Percentiles rank a stretch among this genome's conserved stretches.
Evolutionary conservation across 2,888 invertebrate genomes (phyloP).

Genomic region (Osmoderma eremita): DNA sequence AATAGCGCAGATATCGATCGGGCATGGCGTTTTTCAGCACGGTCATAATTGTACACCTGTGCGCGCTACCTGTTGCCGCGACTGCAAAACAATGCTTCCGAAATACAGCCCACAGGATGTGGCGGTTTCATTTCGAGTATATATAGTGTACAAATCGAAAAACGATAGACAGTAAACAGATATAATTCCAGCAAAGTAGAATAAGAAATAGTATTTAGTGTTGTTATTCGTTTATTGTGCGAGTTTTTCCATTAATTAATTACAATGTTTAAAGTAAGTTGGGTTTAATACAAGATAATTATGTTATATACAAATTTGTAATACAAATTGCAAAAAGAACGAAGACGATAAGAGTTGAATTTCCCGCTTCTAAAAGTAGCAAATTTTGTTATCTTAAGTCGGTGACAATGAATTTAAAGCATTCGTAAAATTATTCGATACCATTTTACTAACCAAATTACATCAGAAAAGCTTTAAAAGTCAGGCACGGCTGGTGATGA

Average conservation of each 20-base stretch:
- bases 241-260: not conserved
- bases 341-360: too few species aligned
- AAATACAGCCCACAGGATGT: constrained; percentile 36
- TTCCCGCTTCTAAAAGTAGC: too few species aligned
- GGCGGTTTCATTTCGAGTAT: constrained; percentile 36
- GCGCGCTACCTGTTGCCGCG: constrained; percentile 8
- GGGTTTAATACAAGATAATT: not conserved
- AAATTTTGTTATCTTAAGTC: too few species aligned
- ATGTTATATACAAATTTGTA: not conserved
- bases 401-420: too few species aligned
- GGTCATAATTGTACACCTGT: constrained; percentile 23
- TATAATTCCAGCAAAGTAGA: not conserved
- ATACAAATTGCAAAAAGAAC: too few species aligned
- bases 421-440: too few species aligned
- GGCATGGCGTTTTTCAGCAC: constrained; percentile 15
- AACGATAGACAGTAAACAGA: constrained; percentile 18
- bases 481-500: too few species aligned
- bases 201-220: constrained; percentile 3
- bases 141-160: constrained; percentile 17
- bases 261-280: constrained; percentile 24
- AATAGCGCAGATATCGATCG: constrained; percentile 31
- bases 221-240: not conserved
- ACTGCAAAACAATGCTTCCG: constrained; percentile 37
- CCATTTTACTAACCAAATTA: too few species aligned
- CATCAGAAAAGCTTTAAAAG: too few species aligned